Conservation (phyloP, 2,797 vertebrate genomes). For the Macrochelys suwanniensis region DNA sequence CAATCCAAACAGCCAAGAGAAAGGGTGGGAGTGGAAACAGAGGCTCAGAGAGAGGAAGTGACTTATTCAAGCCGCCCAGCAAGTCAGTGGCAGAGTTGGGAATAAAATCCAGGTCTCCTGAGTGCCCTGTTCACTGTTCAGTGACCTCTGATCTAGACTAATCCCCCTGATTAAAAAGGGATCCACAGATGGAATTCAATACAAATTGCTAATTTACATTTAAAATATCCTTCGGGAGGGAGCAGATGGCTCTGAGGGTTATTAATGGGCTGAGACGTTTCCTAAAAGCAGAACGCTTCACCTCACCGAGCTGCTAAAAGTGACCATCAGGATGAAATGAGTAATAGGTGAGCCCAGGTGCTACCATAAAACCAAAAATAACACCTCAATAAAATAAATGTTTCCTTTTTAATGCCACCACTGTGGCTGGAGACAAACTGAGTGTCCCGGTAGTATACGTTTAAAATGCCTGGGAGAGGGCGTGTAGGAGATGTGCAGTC, state of each 20-base stretch:
- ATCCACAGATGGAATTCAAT: not conserved
- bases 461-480: not conserved
- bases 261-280: not conserved
- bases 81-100: not conserved
- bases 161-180: accelerated
- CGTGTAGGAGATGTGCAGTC: not conserved
- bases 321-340: not conserved
- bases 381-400: accelerated
- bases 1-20: too few relatives aligned
- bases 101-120: not conserved
- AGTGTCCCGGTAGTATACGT: not conserved
- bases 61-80: too few relatives aligned
- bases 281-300: not conserved
- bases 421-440: not conserved
- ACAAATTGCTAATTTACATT: not conserved
- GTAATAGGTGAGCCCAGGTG: not conserved
- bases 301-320: not conserved
- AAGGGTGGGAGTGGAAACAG: too few relatives aligned
- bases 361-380: not conserved
- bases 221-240: not conserved
- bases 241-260: not conserved
- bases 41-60: too few relatives aligned
- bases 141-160: not conserved
- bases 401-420: not conserved
- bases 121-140: not conserved